Base-by-base conservation (phyloP, 2,797 vertebrate species). In the Coluber constrictor region DNA sequence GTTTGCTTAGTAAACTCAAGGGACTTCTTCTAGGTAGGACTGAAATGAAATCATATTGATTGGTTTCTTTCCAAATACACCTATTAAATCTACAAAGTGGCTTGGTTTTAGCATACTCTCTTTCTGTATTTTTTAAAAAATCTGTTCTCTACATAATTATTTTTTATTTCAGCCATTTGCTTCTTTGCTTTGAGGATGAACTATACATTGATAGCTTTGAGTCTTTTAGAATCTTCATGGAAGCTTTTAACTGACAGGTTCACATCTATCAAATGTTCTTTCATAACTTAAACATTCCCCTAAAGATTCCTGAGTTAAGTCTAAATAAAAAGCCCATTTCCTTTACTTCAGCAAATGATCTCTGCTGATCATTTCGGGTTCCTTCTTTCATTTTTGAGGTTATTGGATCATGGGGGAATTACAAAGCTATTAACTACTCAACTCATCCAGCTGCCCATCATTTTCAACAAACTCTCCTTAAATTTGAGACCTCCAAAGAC, bases 301-400 rank as follows among this genome's bases (percentile, higher is more conserved):
- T 83, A 43, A 88, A 93, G 20, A 51, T 86, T 79, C 47, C 25
- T 89, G 57, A 89, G 83, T 83, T n/a, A 60, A 63, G 25, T 47
- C 66, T 63, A 93, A 93, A 87, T 90, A 90, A 70, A 83, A 93
- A 93, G 79, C 59, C 16, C 70, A 37, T 37, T 13, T 55, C n/a
- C 59, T 89, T 89, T 54, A 51, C 37, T 54, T 32, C 47, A 88
- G 9, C 55, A 88, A 93, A 27, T 55, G 9, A 70, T 60, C 86
- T 90, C n/a, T 43, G 25, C 56, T 60, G n/a, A 27, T 16, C 15
- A 23, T 93, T 88, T 55, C 16, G 37, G 5, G 20, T 20, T 87
- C 74, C 29, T 51, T 37, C 51, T 60, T n/a, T 55, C 29, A 15
- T 18, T 18, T 89, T 86, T 60, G 47, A 91, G 25, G 4, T 87